These are phyloP conservation scores for Columba janthina DNA, from an alignment of 2,113 vertebrate species.

Conservation along the genomic window DNA sequence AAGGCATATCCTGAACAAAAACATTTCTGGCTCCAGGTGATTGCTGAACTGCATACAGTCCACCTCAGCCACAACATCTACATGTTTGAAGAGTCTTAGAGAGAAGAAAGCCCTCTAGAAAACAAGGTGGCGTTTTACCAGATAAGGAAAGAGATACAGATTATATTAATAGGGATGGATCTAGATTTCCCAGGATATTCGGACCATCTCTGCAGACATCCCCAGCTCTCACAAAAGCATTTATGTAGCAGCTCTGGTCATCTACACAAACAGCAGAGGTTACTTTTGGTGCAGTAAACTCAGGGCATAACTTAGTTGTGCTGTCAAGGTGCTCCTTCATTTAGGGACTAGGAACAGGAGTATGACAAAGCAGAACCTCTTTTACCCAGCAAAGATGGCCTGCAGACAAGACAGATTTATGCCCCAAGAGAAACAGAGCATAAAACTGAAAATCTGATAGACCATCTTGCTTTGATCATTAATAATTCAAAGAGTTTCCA, in stretches of 20 bases:
- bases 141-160: background rate
- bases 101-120: background rate
- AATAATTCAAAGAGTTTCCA: background rate
- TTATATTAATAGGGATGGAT: background rate
- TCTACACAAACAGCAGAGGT: background rate
- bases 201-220: background rate
- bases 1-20: accelerated
- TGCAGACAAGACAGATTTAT: background rate
- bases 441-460: background rate
- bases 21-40: background rate
- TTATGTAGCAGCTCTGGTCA: background rate
- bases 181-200: background rate
- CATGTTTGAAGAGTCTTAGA: background rate
- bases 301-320: background rate
- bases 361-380: background rate
- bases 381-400: background rate
- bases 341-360: background rate
- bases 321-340: background rate
- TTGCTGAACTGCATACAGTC: background rate
- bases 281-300: background rate
- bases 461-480: background rate
- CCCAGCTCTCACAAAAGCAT: background rate
- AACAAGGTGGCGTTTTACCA: background rate
- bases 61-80: background rate
- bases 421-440: background rate